Conservation (phyloP, 2,888 invertebrate genomes). For the Lithodes maja region DNA sequence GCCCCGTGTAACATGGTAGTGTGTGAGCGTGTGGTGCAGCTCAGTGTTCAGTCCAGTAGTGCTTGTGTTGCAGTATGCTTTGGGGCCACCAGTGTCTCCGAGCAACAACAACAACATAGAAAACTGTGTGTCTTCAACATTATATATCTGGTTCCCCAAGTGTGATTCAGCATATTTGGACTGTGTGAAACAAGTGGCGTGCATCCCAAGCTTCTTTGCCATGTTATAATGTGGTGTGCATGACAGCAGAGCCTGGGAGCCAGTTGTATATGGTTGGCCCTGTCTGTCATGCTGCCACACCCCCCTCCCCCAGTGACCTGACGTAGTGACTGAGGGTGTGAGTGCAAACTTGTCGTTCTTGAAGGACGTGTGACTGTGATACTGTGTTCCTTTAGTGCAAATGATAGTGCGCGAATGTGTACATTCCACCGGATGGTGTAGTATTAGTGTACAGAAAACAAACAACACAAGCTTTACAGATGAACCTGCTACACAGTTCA, state of each 20-base stretch:
- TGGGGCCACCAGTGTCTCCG: background rate
- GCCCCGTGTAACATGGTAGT: conserved; percentile 55
- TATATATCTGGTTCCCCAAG: conserved; percentile 13
- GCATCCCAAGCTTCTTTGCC: conserved; percentile 61
- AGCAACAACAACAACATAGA: background rate
- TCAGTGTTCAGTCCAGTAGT: conserved; percentile 36
- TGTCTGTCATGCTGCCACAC: conserved; percentile 42
- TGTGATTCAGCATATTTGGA: conserved; percentile 37
- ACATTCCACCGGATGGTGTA: conserved; percentile 66
- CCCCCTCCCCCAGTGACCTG: conserved; percentile 55
- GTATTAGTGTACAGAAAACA: conserved; percentile 68
- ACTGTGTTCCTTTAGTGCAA: conserved; percentile 64
- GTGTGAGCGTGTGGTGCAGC: conserved; percentile 41
- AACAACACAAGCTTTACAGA: conserved; percentile 55
- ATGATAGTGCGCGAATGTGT: conserved; percentile 59
- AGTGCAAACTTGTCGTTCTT: conserved; percentile 59
- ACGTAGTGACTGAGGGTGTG: conserved; percentile 56
- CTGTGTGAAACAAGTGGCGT: conserved; percentile 45
- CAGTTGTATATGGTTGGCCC: conserved; percentile 23
- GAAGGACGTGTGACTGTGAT: conserved; percentile 68
- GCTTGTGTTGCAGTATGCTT: conserved; percentile 5
- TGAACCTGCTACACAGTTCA: conserved; percentile 59
- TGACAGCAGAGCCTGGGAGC: conserved; percentile 44
- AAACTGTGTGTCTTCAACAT: conserved; percentile 23
- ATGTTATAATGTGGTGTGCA: conserved; percentile 50